Conservation (phyloP, 2,113 vertebrate species). For the Arenaria interpres region DNA sequence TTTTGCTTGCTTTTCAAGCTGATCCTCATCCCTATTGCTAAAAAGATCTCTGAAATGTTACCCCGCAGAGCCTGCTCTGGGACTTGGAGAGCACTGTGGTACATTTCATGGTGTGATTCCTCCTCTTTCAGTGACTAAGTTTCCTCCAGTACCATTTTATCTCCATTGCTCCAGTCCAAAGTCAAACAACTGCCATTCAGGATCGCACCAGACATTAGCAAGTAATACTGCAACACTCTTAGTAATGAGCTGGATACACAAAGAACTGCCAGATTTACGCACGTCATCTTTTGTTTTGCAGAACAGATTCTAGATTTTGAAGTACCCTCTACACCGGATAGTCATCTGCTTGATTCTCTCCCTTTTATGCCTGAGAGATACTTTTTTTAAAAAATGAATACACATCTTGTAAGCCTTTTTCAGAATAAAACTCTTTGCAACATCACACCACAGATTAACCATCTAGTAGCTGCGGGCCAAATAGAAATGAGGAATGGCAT, state of each 20-base stretch:
- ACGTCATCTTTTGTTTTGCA: not conserved
- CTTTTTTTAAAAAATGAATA: not conserved
- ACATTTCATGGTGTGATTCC: not conserved
- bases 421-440: not conserved
- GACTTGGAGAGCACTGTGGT: not conserved
- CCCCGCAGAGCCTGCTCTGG: not conserved
- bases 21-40: not conserved
- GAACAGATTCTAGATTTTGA: not conserved
- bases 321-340: not conserved
- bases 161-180: not conserved
- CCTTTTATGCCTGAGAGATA: not conserved
- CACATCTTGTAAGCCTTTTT: not conserved
- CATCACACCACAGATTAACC: not conserved
- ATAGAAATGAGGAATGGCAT: not conserved
- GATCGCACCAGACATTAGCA: not conserved
- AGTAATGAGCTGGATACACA: not conserved
- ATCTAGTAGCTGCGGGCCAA: not conserved
- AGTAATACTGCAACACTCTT: not conserved
- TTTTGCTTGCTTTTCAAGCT: constrained; percentile 36
- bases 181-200: not conserved
- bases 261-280: not conserved
- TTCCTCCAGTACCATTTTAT: not conserved
- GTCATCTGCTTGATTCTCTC: not conserved
- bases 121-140: not conserved
- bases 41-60: not conserved